These are phyloP conservation scores for Oreotrochilus melanogaster DNA, from an alignment of 2,113 vertebrate species.

Conservation along the genomic window DNA sequence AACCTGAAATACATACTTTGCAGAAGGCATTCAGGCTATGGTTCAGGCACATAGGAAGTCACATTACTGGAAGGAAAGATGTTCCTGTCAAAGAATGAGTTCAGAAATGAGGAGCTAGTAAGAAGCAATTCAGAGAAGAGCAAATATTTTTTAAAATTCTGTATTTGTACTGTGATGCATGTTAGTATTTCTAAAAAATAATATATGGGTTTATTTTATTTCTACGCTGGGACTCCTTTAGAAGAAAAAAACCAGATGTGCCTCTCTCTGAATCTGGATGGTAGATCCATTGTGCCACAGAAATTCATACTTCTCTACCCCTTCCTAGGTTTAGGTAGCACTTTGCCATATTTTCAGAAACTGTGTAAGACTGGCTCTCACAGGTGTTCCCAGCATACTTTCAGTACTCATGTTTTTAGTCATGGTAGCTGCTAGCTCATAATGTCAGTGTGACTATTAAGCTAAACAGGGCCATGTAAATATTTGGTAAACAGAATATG, in stretches of 20 bases:
- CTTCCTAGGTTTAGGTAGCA: background rate
- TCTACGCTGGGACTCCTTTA: background rate
- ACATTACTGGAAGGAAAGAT: background rate
- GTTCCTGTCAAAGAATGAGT: background rate
- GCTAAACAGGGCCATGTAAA: background rate
- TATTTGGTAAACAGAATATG: background rate
- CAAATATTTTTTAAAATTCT: background rate
- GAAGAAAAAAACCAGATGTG: background rate
- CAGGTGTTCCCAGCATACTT: background rate
- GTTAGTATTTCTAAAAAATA: background rate
- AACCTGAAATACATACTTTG: background rate
- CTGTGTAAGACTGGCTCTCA: constrained; percentile 31
- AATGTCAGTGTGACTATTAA: background rate
- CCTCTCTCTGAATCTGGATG: background rate
- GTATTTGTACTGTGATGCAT: background rate
- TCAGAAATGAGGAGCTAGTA: background rate
- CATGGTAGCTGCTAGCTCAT: background rate
- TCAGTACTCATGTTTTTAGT: background rate
- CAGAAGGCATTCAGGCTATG: background rate
- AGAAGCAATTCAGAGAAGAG: background rate
- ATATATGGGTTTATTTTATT: background rate
- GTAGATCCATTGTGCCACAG: background rate
- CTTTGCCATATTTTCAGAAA: background rate
- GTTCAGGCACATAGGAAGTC: background rate
- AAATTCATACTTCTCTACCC: background rate